Evolutionary conservation across 1,140 invertebrate species (phyloP).

Genomic region (Armadillidium nasatum): DNA sequence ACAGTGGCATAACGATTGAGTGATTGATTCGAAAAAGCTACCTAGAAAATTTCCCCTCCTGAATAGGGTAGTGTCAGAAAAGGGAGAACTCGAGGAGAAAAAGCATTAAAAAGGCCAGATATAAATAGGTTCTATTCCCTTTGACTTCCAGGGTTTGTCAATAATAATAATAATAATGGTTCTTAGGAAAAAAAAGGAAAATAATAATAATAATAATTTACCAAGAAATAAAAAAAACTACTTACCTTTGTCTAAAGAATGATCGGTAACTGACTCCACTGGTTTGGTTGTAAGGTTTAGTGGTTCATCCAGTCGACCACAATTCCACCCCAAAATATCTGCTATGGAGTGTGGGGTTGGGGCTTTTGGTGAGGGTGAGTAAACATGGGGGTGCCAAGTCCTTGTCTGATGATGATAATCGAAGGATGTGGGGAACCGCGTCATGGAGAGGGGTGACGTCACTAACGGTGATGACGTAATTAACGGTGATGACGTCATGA

Average conservation of each 20-base stretch:
- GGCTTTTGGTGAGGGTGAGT: slow-evolving; percentile 25
- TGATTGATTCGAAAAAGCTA: no score
- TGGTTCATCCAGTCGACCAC: slow-evolving; percentile 28
- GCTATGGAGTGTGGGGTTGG: slow-evolving; percentile 33
- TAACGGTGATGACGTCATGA: background rate
- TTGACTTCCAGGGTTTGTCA: no score
- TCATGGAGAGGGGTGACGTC: background rate
- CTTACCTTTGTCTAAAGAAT: slow-evolving; percentile 21
- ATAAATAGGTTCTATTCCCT: no score
- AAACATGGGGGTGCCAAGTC: slow-evolving; percentile 34
- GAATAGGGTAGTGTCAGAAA: no score
- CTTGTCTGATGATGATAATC: background rate
- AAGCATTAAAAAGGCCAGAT: no score
- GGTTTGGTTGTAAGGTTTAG: slow-evolving; percentile 36
- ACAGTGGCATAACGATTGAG: no score
- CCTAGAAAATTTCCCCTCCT: no score
- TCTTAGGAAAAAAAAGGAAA: no score
- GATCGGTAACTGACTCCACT: slow-evolving; percentile 5
- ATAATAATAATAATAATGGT: no score
- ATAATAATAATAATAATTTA: no score
- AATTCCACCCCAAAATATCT: slow-evolving; percentile 33
- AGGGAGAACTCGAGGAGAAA: no score
- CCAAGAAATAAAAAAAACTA: background rate
- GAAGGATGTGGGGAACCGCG: no score
- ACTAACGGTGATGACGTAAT: background rate